Percentiles rank a stretch among this genome's conserved stretches.
Evolutionary conservation across 2,888 invertebrate species (phyloP).

Genomic region (Mycalesis mineus): DNA sequence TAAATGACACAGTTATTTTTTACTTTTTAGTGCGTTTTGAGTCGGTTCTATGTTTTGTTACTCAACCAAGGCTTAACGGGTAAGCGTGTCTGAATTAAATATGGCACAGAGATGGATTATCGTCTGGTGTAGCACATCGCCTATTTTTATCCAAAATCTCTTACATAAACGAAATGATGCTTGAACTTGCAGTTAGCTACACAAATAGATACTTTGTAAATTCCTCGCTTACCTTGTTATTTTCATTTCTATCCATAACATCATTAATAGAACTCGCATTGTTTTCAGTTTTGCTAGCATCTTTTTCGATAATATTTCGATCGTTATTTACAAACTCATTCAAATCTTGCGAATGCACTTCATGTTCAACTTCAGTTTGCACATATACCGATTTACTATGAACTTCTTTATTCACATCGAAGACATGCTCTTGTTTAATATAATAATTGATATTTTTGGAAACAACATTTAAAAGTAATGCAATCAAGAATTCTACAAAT

Average conservation of each 20-base stretch:
- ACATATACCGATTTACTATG: not conserved
- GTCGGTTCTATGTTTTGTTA: too few relatives aligned
- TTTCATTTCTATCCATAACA: not conserved
- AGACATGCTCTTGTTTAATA: not conserved
- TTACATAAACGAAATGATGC: too few relatives aligned
- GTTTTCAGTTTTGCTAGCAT: not conserved
- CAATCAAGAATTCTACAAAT: not conserved
- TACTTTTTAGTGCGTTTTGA: too few relatives aligned
- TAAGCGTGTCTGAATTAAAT: too few relatives aligned
- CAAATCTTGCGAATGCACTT: not conserved
- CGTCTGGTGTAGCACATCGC: too few relatives aligned
- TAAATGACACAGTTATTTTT: too few relatives aligned
- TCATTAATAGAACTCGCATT: not conserved
- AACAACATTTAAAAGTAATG: not conserved
- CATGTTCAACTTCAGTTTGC: not conserved
- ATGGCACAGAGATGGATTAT: too few relatives aligned
- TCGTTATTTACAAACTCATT: not conserved
- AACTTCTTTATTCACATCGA: not conserved
- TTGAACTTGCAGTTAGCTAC: too few relatives aligned
- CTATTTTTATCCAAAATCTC: too few relatives aligned
- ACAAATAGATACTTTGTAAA: not conserved
- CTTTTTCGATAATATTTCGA: not conserved
- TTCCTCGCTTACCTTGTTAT: not conserved
- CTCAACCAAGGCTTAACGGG: too few relatives aligned
- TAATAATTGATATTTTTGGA: not conserved